A percentile compares a stretch with the other conserved stretches of the same genome.
Conservation (phyloP, 2,797 vertebrate species). For the Alosa sapidissima region DNA sequence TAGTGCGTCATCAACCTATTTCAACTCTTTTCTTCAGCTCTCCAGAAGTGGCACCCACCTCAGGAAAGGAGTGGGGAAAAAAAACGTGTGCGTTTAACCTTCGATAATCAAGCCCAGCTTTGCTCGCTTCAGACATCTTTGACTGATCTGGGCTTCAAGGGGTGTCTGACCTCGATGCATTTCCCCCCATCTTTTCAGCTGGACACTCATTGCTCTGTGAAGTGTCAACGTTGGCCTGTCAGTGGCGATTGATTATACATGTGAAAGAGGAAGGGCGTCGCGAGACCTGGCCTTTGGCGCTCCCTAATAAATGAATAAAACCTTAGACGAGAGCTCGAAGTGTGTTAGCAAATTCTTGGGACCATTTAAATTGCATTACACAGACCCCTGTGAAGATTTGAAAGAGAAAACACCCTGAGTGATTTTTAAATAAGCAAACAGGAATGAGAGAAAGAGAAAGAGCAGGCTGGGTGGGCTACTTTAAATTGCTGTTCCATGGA, state of each 20-base stretch:
- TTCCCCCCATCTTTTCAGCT: slow-evolving; percentile 5
- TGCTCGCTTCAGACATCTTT: neutral
- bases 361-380: slow-evolving; percentile 13
- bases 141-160: slow-evolving; percentile 6
- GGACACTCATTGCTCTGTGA: neutral
- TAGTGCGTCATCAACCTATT: neutral
- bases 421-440: neutral
- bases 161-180: slow-evolving; percentile 7
- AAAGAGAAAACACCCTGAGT: neutral
- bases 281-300: slow-evolving; percentile 21
- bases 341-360: neutral
- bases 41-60: neutral
- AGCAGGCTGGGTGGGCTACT: neutral
- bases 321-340: neutral
- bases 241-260: slow-evolving; percentile 50
- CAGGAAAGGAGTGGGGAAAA: neutral
- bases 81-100: slow-evolving; percentile 1
- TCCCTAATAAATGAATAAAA: neutral
- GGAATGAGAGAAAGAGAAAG: neutral
- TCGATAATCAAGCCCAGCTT: slow-evolving; percentile 14
- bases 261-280: slow-evolving; percentile 31
- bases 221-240: slow-evolving; percentile 28
- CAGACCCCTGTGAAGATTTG: neutral
- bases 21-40: neutral
- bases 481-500: slow-evolving; percentile 40